Conservation (phyloP, 2,113 vertebrate species). For the Cyphomyrus plagiostoma region DNA sequence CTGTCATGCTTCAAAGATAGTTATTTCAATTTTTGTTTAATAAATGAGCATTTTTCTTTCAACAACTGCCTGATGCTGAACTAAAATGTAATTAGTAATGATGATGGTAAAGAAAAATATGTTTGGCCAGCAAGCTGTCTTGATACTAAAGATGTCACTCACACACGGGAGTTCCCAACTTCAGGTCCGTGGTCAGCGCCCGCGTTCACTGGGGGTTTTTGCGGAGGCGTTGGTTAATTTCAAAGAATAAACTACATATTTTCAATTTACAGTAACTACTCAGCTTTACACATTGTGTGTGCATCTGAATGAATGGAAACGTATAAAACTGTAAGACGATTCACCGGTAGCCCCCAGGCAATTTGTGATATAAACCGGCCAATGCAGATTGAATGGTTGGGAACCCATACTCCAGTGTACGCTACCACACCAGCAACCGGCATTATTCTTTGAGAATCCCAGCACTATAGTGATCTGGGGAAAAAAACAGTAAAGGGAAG, state of each 20-base stretch:
- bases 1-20: neutral
- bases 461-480: neutral
- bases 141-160: neutral
- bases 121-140: neutral
- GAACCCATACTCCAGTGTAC: neutral
- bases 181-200: neutral
- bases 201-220: neutral
- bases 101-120: neutral
- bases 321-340: neutral
- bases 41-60: neutral
- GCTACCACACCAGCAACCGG: neutral
- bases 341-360: neutral
- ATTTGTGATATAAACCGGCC: neutral
- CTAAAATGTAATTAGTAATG: neutral
- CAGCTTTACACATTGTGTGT: neutral
- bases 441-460: neutral
- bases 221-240: neutral
- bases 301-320: neutral
- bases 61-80: neutral
- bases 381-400: neutral
- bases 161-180: neutral
- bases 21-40: neutral
- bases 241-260: neutral
- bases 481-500: neutral
- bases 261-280: neutral